Evolutionary conservation across 2,888 invertebrate genomes (phyloP), one percentile per base, ranked within the genome.

Genomic region (Drosophila affinis): DNA sequence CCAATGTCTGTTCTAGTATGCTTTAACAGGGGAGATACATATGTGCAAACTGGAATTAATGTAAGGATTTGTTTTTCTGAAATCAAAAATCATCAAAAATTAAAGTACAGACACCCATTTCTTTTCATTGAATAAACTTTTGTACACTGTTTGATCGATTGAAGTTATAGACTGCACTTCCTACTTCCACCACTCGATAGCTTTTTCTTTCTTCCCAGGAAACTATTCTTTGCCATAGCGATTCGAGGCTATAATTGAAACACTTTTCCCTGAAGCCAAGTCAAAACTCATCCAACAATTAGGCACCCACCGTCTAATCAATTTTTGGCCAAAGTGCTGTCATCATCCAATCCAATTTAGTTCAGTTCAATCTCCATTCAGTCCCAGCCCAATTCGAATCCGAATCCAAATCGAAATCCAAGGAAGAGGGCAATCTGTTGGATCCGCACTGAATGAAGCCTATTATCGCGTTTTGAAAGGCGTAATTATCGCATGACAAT

Each of bases 401-500:
- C 24, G 24, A 24, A 24, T 24, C 24, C 6, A 21, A 32, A 18
- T 45, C 44, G 45, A 45, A 34, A 57, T 27, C 52, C 52, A 51
- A 64, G 65, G 73, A 69, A 54, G 49, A 61, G 61, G 62, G 69
- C 62, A 53, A 61, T 62, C 70, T 49, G 46, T 34, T 34, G 46
- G 34, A 48, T 56, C 32, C 24, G 6, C 69, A 69, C 61, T 87
- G 79, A 84, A 88, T 84, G 85, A 87, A 67, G 83, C 83, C 83
- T 84, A 84, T 84, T 84, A 84, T 88, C 79, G 88, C 72, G 72
- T 67, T 76, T 88, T 84, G 88, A 87, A 87, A 87, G 84, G 77
- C 87, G 75, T 88, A 87, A 88, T 88, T 84, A 84, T 87, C 88
- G 69, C 87, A 72, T 84, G 83, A 83, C 88, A 84, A 87, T 87